A percentile compares a stretch with the other conserved stretches of the same genome.
These are phyloP conservation scores for Callorhinus ursinus DNA, from an alignment of 2,113 vertebrate species.

Conservation along the genomic window DNA sequence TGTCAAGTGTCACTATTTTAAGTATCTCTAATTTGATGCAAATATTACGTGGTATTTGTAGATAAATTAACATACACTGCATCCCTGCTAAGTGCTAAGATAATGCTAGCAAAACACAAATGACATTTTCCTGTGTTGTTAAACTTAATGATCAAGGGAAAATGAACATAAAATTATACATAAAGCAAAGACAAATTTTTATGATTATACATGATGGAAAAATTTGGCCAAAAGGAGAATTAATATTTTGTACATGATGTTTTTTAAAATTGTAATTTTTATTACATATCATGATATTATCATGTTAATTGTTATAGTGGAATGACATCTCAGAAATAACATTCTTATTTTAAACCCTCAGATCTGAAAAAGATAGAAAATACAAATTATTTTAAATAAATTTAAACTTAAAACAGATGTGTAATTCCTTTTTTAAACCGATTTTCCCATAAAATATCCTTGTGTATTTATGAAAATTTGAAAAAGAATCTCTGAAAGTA, in stretches of 20 bases:
- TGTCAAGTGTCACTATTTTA: not conserved
- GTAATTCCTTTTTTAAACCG: not conserved
- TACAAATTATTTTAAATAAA: not conserved
- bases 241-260: not conserved
- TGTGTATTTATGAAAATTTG: not conserved
- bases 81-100: not conserved
- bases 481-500: not conserved
- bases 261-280: not conserved
- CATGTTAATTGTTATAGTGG: not conserved
- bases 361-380: not conserved
- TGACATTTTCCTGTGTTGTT: not conserved
- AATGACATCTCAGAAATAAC: not conserved
- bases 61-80: not conserved
- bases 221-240: not conserved
- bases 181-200: not conserved
- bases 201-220: not conserved
- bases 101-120: not conserved
- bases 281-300: not conserved
- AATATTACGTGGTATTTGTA: not conserved
- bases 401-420: not conserved
- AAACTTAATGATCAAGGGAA: not conserved
- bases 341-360: not conserved
- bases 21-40: not conserved
- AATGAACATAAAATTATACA: not conserved
- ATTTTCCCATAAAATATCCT: not conserved